These are phyloP conservation scores for Orycteropus afer DNA, from an alignment of 2,113 vertebrate species.

Conservation along the genomic window DNA sequence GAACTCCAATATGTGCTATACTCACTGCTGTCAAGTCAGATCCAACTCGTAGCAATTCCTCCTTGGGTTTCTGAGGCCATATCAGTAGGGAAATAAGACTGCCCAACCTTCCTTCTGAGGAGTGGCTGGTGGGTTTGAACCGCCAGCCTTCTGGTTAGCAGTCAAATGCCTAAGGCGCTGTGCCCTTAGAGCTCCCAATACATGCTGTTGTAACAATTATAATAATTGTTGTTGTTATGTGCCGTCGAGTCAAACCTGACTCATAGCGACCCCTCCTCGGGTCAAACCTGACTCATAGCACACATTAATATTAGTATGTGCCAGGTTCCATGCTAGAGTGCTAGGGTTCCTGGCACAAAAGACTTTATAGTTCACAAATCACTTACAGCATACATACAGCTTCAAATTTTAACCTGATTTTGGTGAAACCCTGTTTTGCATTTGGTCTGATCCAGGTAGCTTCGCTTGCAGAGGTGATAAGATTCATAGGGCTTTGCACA, in stretches of 20 bases:
- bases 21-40: no score
- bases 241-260: no score
- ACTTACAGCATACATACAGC: background rate
- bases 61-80: no score
- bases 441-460: background rate
- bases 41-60: no score
- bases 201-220: background rate
- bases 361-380: background rate
- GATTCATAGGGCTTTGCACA: background rate
- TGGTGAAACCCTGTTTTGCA: background rate
- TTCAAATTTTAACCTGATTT: background rate
- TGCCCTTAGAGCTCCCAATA: no score
- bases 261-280: no score
- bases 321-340: background rate
- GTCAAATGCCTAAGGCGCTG: no score
- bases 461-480: background rate
- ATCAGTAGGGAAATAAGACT: no score
- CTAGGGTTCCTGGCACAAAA: background rate
- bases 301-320: background rate
- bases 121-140: no score
- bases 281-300: background rate
- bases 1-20: background rate
- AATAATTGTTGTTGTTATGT: no score
- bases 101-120: no score
- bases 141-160: no score